These are phyloP conservation scores for Fregetta grallaria DNA, from an alignment of 2,113 vertebrate genomes.

Conservation along the genomic window DNA sequence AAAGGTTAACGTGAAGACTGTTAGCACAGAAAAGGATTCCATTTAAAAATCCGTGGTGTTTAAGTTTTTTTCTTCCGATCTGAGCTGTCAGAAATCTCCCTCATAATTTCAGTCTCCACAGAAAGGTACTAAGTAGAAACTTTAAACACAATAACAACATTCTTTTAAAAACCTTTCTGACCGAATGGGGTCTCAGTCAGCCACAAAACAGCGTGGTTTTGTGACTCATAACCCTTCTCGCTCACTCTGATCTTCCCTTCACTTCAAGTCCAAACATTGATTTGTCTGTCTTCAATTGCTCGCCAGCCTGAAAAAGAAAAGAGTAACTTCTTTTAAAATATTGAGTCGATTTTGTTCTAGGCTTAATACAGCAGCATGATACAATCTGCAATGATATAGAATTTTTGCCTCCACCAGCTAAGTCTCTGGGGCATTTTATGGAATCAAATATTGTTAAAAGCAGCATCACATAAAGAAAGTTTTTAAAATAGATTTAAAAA, in stretches of 20 bases:
- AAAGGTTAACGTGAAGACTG: neutral
- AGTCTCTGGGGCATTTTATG: neutral
- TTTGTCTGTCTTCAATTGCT: neutral
- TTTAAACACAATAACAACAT: no score
- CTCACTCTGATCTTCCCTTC: neutral
- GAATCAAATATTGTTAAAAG: slow-evolving; percentile 25
- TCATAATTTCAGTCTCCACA: neutral
- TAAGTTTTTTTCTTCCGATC: neutral
- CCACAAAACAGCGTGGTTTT: neutral
- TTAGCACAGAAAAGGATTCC: neutral
- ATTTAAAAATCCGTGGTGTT: neutral
- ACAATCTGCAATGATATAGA: neutral
- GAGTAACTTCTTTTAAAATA: neutral
- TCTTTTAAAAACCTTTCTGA: neutral
- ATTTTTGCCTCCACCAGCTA: neutral
- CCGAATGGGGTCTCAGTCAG: neutral
- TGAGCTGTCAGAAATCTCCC: neutral
- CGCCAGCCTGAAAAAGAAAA: neutral
- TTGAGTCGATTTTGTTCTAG: neutral
- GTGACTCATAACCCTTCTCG: neutral
- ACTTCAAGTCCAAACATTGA: neutral
- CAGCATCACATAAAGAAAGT: neutral
- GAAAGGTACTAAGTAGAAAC: neutral
- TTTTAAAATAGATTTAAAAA: slow-evolving; percentile 33
- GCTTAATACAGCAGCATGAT: neutral